phyloP scores from a whole-genome alignment of 2,888 invertebrate species.

The Acrobasis consociella region DNA sequence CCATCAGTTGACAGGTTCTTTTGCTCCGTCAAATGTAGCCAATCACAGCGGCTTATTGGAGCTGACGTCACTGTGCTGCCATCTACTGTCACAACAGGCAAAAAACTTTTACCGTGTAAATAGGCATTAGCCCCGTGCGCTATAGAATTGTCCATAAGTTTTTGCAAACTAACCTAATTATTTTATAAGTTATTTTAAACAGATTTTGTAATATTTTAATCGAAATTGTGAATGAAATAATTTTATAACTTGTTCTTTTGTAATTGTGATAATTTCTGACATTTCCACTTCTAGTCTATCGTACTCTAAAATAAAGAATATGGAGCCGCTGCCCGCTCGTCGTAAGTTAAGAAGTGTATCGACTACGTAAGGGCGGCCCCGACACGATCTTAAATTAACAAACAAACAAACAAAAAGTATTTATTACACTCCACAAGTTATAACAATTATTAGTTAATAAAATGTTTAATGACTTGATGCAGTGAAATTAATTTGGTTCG shows the following conservation, averaged over 20 bases:
- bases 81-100: too few relatives aligned
- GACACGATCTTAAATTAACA: not conserved
- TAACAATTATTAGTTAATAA: too few relatives aligned
- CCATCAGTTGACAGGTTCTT: too few relatives aligned
- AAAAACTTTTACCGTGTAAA: too few relatives aligned
- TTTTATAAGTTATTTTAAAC: not conserved
- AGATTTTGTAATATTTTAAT: not conserved
- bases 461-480: too few relatives aligned
- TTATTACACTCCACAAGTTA: too few relatives aligned
- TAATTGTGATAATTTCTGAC: not conserved
- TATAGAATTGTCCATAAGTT: not conserved
- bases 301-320: not conserved
- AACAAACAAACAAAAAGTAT: too few relatives aligned
- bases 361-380: not conserved
- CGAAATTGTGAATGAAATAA: constrained; percentile 16
- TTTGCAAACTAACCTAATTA: not conserved
- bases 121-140: too few relatives aligned
- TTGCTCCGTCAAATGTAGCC: too few relatives aligned
- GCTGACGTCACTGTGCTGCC: too few relatives aligned
- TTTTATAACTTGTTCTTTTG: not conserved
- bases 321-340: not conserved
- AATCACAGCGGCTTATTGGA: too few relatives aligned
- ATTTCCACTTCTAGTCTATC: constrained; percentile 12
- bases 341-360: constrained; percentile 2
- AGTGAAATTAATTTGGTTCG: too few relatives aligned